Evolutionary conservation across 2,888 invertebrate species (phyloP).

Genomic region (Platerodrilus igneus): DNA sequence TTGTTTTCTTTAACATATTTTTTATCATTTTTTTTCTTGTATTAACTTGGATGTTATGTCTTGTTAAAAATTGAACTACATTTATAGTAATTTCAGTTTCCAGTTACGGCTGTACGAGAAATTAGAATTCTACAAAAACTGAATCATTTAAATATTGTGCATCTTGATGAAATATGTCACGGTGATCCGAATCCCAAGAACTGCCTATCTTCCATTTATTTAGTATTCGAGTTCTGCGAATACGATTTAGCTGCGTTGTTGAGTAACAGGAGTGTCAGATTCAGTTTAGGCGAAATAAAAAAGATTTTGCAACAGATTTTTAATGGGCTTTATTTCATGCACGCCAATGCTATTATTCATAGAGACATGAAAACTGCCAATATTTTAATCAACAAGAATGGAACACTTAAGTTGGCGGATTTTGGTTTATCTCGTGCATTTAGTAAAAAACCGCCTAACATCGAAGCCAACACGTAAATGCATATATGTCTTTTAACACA

Average conservation of each 20-base stretch:
- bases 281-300: conserved; percentile 94
- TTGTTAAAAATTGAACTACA: too few species aligned
- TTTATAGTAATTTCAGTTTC: conserved; percentile 63
- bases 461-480: too few species aligned
- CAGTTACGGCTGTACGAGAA: conserved; percentile 95
- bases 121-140: conserved; percentile 90
- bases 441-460: too few species aligned
- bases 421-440: conserved; percentile 95
- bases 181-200: conserved; percentile 87
- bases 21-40: conserved; percentile 39
- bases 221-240: conserved; percentile 98
- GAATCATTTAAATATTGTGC: conserved; percentile 96
- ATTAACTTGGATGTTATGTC: too few species aligned
- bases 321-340: conserved; percentile 92
- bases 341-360: conserved; percentile 90
- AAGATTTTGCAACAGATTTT: conserved; percentile 84
- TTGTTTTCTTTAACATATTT: too few species aligned
- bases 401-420: conserved; percentile 91
- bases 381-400: conserved; percentile 92
- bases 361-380: conserved; percentile 99
- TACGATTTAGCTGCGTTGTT: conserved; percentile 95
- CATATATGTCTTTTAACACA: too few species aligned
- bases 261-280: conserved; percentile 94
- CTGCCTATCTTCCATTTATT: conserved; percentile 83
- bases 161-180: conserved; percentile 93